phyloP scores from a whole-genome alignment of 2,888 invertebrate species.

The Nineta flava region DNA sequence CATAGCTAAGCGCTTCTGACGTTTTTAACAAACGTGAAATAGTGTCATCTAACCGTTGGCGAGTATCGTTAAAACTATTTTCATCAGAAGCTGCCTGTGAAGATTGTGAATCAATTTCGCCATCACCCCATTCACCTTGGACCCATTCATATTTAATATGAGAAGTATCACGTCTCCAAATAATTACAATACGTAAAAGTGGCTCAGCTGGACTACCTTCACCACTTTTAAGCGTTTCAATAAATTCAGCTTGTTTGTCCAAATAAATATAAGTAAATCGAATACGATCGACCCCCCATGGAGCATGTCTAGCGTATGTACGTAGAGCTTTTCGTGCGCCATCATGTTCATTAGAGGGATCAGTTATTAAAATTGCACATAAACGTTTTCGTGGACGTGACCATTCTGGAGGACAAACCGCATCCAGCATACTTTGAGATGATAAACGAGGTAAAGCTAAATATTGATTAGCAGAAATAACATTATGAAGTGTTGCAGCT shows the following conservation, averaged over 20 bases:
- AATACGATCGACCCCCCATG: slow-evolving; percentile 49
- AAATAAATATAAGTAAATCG: slow-evolving; percentile 80
- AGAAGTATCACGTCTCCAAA: slow-evolving; percentile 79
- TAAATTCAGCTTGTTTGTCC: slow-evolving; percentile 69
- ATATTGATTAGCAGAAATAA: slow-evolving; percentile 79
- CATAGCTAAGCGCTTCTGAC: slow-evolving; percentile 59
- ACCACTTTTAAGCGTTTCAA: slow-evolving; percentile 54
- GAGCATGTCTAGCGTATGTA: slow-evolving; percentile 50
- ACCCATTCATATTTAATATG: slow-evolving; percentile 86
- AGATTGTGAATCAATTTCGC: slow-evolving; percentile 24
- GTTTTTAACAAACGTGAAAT: slow-evolving; percentile 54
- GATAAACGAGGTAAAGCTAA: slow-evolving; percentile 76
- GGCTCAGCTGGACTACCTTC: slow-evolving; percentile 46
- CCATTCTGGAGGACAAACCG: slow-evolving; percentile 81
- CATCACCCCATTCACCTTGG: slow-evolving; percentile 45
- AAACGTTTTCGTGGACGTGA: slow-evolving; percentile 55
- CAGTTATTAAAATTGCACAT: slow-evolving; percentile 67
- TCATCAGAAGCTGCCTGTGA: slow-evolving; percentile 21
- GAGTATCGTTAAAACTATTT: slow-evolving; percentile 47
- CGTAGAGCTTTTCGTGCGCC: slow-evolving; percentile 51
- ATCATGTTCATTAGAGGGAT: slow-evolving; percentile 39
- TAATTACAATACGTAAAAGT: slow-evolving; percentile 63
- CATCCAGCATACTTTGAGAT: slow-evolving; percentile 69
- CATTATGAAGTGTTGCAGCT: slow-evolving; percentile 70
- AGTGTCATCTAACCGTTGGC: slow-evolving; percentile 52